A percentile compares a stretch with the other conserved stretches of the same genome.
Evolutionary conservation across 2,888 invertebrate species (phyloP).

Genomic region (Pseudococcus jackbeardsleyi): DNA sequence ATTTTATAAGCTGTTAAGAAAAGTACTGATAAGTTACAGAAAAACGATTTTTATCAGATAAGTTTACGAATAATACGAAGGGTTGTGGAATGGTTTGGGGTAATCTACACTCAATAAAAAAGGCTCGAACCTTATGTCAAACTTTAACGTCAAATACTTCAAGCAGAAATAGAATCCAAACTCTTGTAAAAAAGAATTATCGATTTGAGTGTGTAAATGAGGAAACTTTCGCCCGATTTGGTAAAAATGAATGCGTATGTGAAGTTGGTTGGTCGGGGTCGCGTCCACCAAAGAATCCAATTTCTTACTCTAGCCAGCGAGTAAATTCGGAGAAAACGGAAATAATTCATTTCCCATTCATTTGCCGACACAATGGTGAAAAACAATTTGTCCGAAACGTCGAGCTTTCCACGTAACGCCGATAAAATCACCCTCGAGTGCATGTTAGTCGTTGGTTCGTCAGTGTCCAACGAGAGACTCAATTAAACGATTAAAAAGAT

Average conservation of each 20-base stretch:
- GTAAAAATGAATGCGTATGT: not conserved
- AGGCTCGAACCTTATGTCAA: constrained; percentile 14
- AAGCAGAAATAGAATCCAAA: not conserved
- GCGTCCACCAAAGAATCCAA: constrained; percentile 8
- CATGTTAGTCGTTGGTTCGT: not conserved
- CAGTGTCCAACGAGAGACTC: not conserved
- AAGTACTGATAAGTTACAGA: not conserved
- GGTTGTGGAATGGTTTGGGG: not conserved
- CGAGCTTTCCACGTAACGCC: not conserved
- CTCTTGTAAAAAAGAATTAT: constrained; percentile 9
- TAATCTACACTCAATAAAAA: not conserved
- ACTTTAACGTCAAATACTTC: not conserved
- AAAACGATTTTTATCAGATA: not conserved
- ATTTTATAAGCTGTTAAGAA: not conserved
- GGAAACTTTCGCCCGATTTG: constrained; percentile 28
- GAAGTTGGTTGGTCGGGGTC: not conserved
- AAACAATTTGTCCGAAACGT: constrained; percentile 40
- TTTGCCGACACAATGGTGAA: constrained; percentile 6
- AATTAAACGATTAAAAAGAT: not conserved
- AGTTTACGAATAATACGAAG: too few relatives aligned
- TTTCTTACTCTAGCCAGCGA: not conserved
- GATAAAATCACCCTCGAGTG: not conserved
- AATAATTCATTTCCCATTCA: constrained; percentile 41
- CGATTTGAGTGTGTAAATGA: constrained; percentile 3
- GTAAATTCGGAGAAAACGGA: not conserved